Percentiles rank a stretch among this genome's conserved stretches.
Evolutionary conservation across 1,140 invertebrate genomes (phyloP).

Genomic region (Diachasma alloeum): DNA sequence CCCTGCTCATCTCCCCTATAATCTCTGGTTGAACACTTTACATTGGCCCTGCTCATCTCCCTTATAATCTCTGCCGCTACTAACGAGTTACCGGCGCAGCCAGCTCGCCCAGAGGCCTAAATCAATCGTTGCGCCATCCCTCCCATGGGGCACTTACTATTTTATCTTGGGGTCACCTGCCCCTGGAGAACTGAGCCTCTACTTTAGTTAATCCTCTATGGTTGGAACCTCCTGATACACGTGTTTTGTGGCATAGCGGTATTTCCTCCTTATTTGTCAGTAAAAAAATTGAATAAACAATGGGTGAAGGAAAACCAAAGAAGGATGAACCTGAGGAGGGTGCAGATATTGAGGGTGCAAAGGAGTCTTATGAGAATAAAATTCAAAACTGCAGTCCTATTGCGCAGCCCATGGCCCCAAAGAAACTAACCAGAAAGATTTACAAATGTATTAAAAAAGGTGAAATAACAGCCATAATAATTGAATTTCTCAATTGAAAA

Average conservation of each 20-base stretch:
- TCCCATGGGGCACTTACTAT: too few relatives aligned
- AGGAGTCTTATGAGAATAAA: constrained; percentile 75
- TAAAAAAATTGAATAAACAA: constrained; percentile 28
- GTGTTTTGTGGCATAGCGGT: not conserved
- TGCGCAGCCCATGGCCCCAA: constrained; percentile 88
- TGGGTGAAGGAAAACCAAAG: constrained; percentile 36
- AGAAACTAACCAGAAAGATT: constrained; percentile 92
- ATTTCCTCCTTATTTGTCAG: not conserved
- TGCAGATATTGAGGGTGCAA: constrained; percentile 33
- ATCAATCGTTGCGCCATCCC: too few relatives aligned
- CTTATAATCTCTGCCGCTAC: too few relatives aligned
- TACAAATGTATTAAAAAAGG: constrained; percentile 95
- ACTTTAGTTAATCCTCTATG: too few relatives aligned
- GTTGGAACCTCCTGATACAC: too few relatives aligned
- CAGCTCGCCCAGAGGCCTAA: too few relatives aligned
- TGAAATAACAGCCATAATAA: constrained; percentile 46
- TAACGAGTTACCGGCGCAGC: too few relatives aligned
- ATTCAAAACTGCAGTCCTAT: constrained; percentile 80
- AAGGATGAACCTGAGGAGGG: constrained; percentile 48
- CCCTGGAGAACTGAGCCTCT: too few relatives aligned
- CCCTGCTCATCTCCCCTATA: too few relatives aligned
- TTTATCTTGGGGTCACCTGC: too few relatives aligned
- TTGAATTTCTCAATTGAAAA: not conserved
- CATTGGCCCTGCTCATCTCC: too few relatives aligned
- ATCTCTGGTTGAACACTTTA: too few relatives aligned